Base-by-base conservation (phyloP, 2,888 invertebrate genomes). In the Blastobasis adustella region DNA sequence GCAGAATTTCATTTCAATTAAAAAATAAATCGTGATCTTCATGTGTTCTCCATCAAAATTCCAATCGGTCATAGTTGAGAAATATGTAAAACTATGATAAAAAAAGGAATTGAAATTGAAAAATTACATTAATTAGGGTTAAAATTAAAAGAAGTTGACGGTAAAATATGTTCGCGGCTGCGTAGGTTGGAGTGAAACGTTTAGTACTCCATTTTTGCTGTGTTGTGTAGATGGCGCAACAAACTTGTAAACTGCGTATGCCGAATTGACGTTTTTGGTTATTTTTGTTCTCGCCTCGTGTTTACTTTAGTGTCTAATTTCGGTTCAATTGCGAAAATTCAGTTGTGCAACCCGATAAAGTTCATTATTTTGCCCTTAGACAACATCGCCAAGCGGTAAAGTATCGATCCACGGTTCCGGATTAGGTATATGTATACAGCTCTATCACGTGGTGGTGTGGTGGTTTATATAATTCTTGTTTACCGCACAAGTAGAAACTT, bases 391-490 rank as follows among this genome's bases (percentile, higher is more conserved):
- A 66, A 66, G 66, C 65, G 64, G 67, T 67, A 74, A 61, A 74
- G 71, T 88, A 88, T 87, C 82, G 87, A 87, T 88, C 86, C 76
- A 69, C 71, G 69, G 71, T 79, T 77, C 77, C 75, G 73, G 78
- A 79, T 73, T 80, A 76, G 79, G 73, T 88, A 85, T 87, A 87
- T 85, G 83, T 86, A 85, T 83, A 87, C 86, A 87, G 82, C 82
- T 80, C 76, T 83, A 87, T 89, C 89, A 89, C 89, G 89, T 89
- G 89, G 89, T 89, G 84, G 88, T 89, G 89, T 87, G 81, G 83
- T 83, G 81, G 87, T 89, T 89, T 89, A 89, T 88, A 89, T 89
- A 89, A 89, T 89, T 89, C 82, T 89, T 89, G 89, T 89, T 89
- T 89, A 89, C 89, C 79, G 87, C 85, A 84, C 80, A 83, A 85